Conservation (phyloP, 2,797 vertebrate genomes). For the Brachymystax lenok region DNA sequence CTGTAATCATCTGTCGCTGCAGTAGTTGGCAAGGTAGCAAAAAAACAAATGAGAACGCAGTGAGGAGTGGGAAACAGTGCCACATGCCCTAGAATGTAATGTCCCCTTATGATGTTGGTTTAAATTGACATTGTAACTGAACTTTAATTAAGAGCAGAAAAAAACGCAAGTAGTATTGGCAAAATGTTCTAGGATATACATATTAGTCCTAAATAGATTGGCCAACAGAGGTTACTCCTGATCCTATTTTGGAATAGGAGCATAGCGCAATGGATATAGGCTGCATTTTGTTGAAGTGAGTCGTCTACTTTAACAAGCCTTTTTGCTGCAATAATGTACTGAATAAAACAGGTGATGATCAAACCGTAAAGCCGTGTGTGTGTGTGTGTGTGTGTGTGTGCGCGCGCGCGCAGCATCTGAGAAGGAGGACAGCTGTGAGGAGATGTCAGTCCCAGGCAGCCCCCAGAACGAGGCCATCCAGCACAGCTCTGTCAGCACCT, state of each 20-base stretch:
- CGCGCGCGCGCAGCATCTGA: slow-evolving; percentile 78
- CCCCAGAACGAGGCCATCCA: slow-evolving; percentile 95
- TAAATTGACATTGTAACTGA: slow-evolving; percentile 83
- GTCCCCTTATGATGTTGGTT: slow-evolving; percentile 82
- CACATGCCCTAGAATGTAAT: slow-evolving; percentile 76
- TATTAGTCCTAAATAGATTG: not conserved
- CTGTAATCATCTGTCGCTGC: slow-evolving; percentile 81
- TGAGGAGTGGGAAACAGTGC: slow-evolving; percentile 74
- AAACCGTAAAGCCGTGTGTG: not conserved
- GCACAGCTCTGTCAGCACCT: slow-evolving; percentile 99
- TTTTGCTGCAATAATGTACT: not conserved
- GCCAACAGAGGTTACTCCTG: not conserved
- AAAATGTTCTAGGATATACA: slow-evolving; percentile 35
- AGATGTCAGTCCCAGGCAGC: slow-evolving; percentile 91
- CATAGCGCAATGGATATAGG: not conserved
- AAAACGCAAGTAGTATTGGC: slow-evolving; percentile 72
- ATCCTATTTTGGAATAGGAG: not conserved
- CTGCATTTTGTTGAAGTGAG: not conserved
- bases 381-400: slow-evolving; percentile 8
- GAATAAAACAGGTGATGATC: not conserved
- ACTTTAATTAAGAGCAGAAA: slow-evolving; percentile 70
- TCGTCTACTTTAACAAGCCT: not conserved
- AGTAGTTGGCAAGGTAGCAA: slow-evolving; percentile 82
- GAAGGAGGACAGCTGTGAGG: slow-evolving; percentile 95
- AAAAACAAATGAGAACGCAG: slow-evolving; percentile 79